Evolutionary conservation across 2,888 invertebrate genomes (phyloP), one percentile per base, ranked within the genome.

Genomic region (Germaria angustata): DNA sequence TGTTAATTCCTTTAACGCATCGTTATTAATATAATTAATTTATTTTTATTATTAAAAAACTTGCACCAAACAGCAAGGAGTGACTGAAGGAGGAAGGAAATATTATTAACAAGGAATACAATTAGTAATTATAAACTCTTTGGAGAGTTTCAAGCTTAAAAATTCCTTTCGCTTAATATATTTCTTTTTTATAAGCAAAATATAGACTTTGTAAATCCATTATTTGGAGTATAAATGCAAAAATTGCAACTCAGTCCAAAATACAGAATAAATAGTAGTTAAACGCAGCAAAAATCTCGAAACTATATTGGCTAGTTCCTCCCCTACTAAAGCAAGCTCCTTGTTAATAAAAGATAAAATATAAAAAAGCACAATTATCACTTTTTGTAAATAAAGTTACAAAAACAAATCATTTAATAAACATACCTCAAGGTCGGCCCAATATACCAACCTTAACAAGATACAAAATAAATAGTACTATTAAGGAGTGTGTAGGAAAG

Each of bases 391-490:
- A 65, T 59, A 66, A 22, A 73, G 1, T 66, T 80, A 66, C 34
- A 68, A 73, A 72, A 75, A 46, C 22, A 44, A 20, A 61, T 39
- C 1, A 49, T 61, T 68, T 34, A n/a, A 15, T 28, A 66, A 80
- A 61, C 66, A 73, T 80, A 80, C 79, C 79, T 80, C 79, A 59
- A 73, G 72, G 66, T 66, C 68, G 53, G 61, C 63, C 20, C 32
- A 7, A 20, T 22, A 39, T 11, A 66, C 65, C 32, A 59, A 41
- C 49, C 59, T 79, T 59, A 44, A 51, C 55, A n/a, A 57, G 32
- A 59, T 66, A 68, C n/a, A 36, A 36, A 49, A 57, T 8, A 57
- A 55, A 28, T 32, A 69, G 41, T 41, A 66, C 53, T 32, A 53
- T 44, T 34, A 59, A 51, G 66, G 15, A 53, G 41, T 22, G 24